Base-by-base conservation (phyloP, 2,797 vertebrate species). In the Hydrocynus forskahlii region DNA sequence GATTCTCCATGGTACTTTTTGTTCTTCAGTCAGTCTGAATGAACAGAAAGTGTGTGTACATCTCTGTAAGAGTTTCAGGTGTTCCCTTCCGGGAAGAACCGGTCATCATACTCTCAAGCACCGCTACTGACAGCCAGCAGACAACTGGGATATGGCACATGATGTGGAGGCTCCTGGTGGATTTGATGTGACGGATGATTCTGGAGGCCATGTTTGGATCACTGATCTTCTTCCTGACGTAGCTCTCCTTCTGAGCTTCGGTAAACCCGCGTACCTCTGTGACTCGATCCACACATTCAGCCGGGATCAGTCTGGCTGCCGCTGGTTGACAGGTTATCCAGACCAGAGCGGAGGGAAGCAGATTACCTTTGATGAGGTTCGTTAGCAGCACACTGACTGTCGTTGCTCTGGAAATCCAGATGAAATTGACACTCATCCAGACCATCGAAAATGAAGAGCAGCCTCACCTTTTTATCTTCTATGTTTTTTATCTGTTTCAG, bases 131-230 rank as follows among this genome's bases (percentile, higher is more conserved):
- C 25, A 64, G 13, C 25, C 13, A 64, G 3, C 29, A 64, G 62
- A 64, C 38, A 12, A 64, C 62, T 6, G 62, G 29, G 12, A 64
- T 64, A 25, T 64, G 62, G 13, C 62, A 64, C 62, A 64, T 64
- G 29, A 64, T 64, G 4, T 64, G 62, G 25, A 29, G 57, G n/a
- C 57, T 59, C 57, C 57, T n/a, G 1, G n/a, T 21, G 19, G n/a
- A 21, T n/a, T 10, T 59, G 8, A 59, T 23, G 8, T 59, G n/a
- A 2, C 19, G 7, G 57, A 59, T 59, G 57, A 59, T 59, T 59
- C 19, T 23, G n/a, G n/a, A 21, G 19, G 57, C 57, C 57, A 59
- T 0, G 7, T n/a, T 3, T 9, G n/a, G 19, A 23, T 59, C 57
- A 7, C 21, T 59, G 8, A 59, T 59, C 57, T 59, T 21, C 57